Conservation (phyloP, 2,888 invertebrate genomes). For the Caenorhabditis sp. region DNA sequence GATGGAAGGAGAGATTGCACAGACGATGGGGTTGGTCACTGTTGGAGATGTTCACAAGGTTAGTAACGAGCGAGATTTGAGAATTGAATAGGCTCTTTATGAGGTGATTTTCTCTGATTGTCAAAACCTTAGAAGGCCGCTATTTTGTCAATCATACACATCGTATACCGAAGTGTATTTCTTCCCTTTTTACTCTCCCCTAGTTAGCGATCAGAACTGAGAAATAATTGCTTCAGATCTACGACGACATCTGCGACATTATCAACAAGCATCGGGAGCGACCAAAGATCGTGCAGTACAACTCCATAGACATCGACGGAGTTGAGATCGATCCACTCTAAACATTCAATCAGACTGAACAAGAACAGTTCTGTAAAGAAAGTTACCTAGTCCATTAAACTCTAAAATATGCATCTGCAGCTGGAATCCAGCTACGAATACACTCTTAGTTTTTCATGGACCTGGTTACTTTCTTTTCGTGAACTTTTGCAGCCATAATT, state of each 20-base stretch:
- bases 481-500: slow-evolving; percentile 18
- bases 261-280: slow-evolving; percentile 81
- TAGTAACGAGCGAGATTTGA: neutral
- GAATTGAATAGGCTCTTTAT: too few species aligned
- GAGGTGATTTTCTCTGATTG: too few species aligned
- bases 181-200: too few species aligned
- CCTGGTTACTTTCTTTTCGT: neutral
- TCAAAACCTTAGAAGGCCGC: too few species aligned
- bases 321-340: slow-evolving; percentile 80
- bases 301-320: slow-evolving; percentile 82
- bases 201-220: too few species aligned
- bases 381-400: neutral
- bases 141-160: too few species aligned
- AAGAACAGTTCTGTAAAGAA: neutral
- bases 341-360: neutral
- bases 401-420: neutral
- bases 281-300: slow-evolving; percentile 82
- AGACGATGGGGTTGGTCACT: slow-evolving; percentile 68
- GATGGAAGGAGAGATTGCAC: slow-evolving; percentile 63
- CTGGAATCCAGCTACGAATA: too few species aligned
- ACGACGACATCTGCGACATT: slow-evolving; percentile 78
- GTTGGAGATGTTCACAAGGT: slow-evolving; percentile 66
- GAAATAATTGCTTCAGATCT: slow-evolving; percentile 66
- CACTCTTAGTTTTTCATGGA: neutral
- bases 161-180: too few species aligned